Conservation (phyloP, 2,888 invertebrate species). For the Phlogophora meticulosa region DNA sequence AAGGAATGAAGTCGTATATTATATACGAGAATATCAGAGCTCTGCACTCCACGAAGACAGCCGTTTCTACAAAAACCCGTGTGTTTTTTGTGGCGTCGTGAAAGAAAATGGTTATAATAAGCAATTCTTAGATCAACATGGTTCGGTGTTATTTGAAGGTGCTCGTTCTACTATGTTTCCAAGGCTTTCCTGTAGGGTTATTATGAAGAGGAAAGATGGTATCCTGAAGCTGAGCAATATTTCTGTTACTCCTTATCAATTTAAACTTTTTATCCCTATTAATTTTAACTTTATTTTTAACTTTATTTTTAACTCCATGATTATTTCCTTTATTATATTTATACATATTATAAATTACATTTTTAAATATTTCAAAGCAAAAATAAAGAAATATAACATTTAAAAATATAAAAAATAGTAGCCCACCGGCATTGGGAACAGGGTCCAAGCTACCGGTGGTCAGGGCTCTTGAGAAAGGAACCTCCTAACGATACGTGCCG, state of each 20-base stretch:
- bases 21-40: conserved; percentile 34
- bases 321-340: too few relatives aligned
- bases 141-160: conserved; percentile 17
- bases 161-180: background rate
- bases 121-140: conserved; percentile 18
- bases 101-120: conserved; percentile 9
- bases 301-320: too few relatives aligned
- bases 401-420: too few relatives aligned
- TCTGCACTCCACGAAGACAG: conserved; percentile 9
- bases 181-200: background rate
- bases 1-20: conserved; percentile 46
- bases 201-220: background rate
- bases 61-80: conserved; percentile 12
- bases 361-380: too few relatives aligned
- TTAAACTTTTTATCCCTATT: background rate
- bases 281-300: too few relatives aligned
- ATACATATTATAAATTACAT: too few relatives aligned
- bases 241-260: background rate
- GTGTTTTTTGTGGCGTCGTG: conserved; percentile 17
- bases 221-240: background rate
- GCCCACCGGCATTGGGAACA: too few relatives aligned
- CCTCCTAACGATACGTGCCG: too few relatives aligned
- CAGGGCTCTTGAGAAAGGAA: too few relatives aligned
- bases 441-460: too few relatives aligned
- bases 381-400: too few relatives aligned